Base-by-base conservation (phyloP, 2,113 vertebrate genomes). In the Misgurnus anguillicaudatus region DNA sequence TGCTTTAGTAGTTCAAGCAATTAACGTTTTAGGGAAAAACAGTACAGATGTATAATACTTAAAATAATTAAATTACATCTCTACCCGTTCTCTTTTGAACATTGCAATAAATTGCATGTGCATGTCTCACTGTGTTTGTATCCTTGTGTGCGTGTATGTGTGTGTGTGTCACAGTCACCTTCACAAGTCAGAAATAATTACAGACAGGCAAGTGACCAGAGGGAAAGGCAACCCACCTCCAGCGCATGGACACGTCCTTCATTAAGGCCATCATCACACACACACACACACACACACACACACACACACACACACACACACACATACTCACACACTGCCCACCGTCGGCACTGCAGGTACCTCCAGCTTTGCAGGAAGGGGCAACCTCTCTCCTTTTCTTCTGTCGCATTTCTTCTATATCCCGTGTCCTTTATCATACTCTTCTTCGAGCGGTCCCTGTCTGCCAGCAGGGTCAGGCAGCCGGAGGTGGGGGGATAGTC, bases 241-340 rank as follows among this genome's bases (percentile, higher is more conserved):
- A 80, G 53, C 47, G 53, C 63, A 61, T 78, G 75, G 79, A 81
- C 79, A 81, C 65, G 79, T 81, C 83, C 83, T 84, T 84, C 75
- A 84, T 78, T 80, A 84, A 63, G 69, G 78, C 60, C 63, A 36
- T 77, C 78, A 79, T 79, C 45, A 38, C 68, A 79, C 60, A 38
- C 57, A 64, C 45, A 66, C 58, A 64, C 45, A 66, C 58, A 64
- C 45, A 66, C 58, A 64, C 45, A 66, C 58, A 36, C 68, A 79
- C 60, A 38, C 55, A 60, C 66, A 48, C 74, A 76, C 51, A 63
- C 36, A 57, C 66, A 66, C 45, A 67, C 24, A 74, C 53, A 62
- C 67, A 72, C 68, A 45, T 31, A 39, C 36, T 62, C 71, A 66
- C 75, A 64, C 45, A 66, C 58, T 60, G 66, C 68, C 24, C 70